phyloP scores from a whole-genome alignment of 2,113 vertebrate species.

The Eupsittula cactorum region DNA sequence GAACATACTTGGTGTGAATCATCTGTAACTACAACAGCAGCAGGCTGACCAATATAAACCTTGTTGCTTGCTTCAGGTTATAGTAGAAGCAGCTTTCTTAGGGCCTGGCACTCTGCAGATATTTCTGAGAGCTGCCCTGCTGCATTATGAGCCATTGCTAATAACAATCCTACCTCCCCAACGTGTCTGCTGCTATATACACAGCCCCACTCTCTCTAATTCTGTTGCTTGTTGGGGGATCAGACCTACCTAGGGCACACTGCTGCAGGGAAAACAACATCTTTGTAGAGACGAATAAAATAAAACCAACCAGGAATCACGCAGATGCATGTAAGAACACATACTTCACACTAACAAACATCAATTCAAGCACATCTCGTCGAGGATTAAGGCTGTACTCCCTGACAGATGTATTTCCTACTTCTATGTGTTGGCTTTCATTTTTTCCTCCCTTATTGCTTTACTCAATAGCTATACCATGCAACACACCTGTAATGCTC shows the following conservation, averaged over 20 bases:
- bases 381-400: background rate
- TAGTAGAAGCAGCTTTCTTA: background rate
- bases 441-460: background rate
- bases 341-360: fast-evolving
- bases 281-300: background rate
- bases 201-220: background rate
- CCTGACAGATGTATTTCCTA: background rate
- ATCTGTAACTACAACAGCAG: background rate
- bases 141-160: background rate
- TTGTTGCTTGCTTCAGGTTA: background rate
- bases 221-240: background rate
- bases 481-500: background rate
- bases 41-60: background rate
- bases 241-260: background rate
- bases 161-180: background rate
- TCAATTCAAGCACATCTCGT: background rate
- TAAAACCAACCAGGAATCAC: background rate
- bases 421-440: background rate
- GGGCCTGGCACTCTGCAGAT: background rate
- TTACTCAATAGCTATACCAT: background rate
- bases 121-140: background rate
- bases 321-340: background rate
- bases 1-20: background rate
- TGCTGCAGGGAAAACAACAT: background rate
- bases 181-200: background rate